Conservation (phyloP, 2,113 vertebrate species). For the Toxotes chatareus region DNA sequence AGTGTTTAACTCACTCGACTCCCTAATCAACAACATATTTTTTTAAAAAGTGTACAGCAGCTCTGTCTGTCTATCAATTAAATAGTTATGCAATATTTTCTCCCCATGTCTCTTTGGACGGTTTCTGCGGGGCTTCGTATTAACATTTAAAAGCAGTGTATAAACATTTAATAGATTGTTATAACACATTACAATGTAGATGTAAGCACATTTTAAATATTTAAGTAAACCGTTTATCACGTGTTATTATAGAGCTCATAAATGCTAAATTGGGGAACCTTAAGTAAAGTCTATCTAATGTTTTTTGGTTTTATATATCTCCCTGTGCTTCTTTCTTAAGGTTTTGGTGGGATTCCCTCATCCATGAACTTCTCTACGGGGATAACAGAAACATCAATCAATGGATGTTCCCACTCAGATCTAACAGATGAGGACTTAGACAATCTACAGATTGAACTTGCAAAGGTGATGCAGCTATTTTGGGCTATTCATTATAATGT, state of each 20-base stretch:
- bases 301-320: constrained; percentile 2
- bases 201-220: no score
- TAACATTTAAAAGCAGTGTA: no score
- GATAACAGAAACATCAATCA: constrained; percentile 28
- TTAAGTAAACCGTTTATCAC: not conserved
- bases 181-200: no score
- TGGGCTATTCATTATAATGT: not conserved
- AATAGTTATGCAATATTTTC: no score
- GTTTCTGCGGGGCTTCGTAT: not conserved
- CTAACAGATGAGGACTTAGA: constrained; percentile 88
- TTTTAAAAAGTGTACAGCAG: not conserved
- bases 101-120: not conserved
- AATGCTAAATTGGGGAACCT: not conserved
- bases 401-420: constrained; percentile 75
- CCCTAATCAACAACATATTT: not conserved
- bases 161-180: no score
- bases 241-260: not conserved
- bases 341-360: constrained; percentile 84
- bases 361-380: constrained; percentile 83
- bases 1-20: not conserved
- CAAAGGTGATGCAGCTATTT: constrained; percentile 83
- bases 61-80: not conserved
- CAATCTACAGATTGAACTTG: constrained; percentile 87
- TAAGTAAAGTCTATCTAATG: not conserved
- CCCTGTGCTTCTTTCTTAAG: constrained; percentile 68